Evolutionary conservation across 2,888 invertebrate species (phyloP).

Genomic region (Venusia cambrica): DNA sequence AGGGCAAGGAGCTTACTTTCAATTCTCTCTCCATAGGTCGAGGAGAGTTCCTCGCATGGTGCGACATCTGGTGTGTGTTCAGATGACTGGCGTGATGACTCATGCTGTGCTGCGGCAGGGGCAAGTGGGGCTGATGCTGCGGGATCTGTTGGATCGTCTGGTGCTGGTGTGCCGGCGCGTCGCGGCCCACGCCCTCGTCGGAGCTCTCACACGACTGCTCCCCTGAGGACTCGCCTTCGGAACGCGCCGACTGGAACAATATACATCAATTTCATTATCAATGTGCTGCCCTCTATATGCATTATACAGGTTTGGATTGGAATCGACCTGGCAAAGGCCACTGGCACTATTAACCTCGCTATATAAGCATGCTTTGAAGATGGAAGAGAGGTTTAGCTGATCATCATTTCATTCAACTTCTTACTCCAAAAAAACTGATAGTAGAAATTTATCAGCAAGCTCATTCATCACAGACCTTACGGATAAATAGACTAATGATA

Average conservation of each 20-base stretch:
- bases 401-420: too few species aligned
- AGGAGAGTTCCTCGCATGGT: slow-evolving; percentile 63
- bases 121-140: slow-evolving; percentile 42
- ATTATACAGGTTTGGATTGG: too few species aligned
- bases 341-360: too few species aligned
- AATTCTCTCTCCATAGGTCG: slow-evolving; percentile 64
- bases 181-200: slow-evolving; percentile 73
- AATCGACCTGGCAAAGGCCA: too few species aligned
- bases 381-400: too few species aligned
- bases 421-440: too few species aligned
- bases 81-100: slow-evolving; percentile 48
- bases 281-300: too few species aligned
- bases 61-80: slow-evolving; percentile 52
- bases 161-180: slow-evolving; percentile 55
- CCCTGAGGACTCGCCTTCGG: slow-evolving; percentile 72
- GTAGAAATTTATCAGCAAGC: too few species aligned
- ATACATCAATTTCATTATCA: too few species aligned
- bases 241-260: slow-evolving; percentile 64
- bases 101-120: slow-evolving; percentile 43
- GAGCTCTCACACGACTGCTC: slow-evolving; percentile 75
- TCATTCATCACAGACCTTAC: too few species aligned
- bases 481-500: too few species aligned
- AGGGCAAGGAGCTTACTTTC: slow-evolving; percentile 46
- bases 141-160: slow-evolving; percentile 40
- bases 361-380: too few species aligned